Evolutionary conservation across 2,888 invertebrate species (phyloP).

Genomic region (Eupithecia abbreviata): DNA sequence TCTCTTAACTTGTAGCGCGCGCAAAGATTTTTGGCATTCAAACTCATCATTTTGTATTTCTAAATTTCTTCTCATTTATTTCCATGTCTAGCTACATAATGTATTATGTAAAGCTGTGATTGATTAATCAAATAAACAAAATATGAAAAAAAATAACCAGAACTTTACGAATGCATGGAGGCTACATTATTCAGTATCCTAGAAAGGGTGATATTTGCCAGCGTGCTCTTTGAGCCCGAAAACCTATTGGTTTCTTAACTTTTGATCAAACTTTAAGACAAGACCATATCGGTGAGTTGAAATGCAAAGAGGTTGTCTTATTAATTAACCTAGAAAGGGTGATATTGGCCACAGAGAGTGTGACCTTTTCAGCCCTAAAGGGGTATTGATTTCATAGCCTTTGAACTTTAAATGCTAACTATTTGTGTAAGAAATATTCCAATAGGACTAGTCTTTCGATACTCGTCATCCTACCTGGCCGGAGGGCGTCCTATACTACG

Average conservation of each 20-base stretch:
- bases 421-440: background rate
- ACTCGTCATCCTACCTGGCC: background rate
- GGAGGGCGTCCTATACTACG: background rate
- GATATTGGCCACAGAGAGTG: background rate
- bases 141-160: background rate
- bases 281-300: background rate
- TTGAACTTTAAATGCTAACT: background rate
- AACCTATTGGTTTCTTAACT: constrained; percentile 2
- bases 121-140: too few relatives aligned
- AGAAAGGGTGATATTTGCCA: constrained; percentile 6
- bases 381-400: background rate
- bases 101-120: too few relatives aligned
- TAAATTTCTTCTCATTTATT: too few relatives aligned
- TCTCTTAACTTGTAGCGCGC: background rate
- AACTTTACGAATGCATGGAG: background rate
- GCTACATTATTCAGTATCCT: background rate
- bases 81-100: too few relatives aligned
- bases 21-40: background rate
- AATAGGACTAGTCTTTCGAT: background rate
- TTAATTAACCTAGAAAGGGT: background rate
- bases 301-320: background rate
- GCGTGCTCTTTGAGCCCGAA: background rate
- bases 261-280: constrained; percentile 1
- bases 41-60: too few relatives aligned
- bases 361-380: background rate